A percentile compares a stretch with the other conserved stretches of the same genome.
Evolutionary conservation across 2,113 vertebrate genomes (phyloP).

Genomic region (Callipepla squamata): DNA sequence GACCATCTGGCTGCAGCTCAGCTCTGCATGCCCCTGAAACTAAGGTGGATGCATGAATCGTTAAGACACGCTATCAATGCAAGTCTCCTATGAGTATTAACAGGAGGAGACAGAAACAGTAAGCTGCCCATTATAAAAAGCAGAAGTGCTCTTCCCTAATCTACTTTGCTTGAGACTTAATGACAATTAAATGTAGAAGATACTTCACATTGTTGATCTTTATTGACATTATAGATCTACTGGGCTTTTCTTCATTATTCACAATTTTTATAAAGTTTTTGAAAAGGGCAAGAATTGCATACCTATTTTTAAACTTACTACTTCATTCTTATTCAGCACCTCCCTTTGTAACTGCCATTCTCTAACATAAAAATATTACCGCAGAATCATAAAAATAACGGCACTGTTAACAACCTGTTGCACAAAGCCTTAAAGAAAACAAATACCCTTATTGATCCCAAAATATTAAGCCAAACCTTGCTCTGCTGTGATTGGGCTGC

Average conservation of each 20-base stretch:
- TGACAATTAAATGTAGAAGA: background rate
- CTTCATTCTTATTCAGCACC: background rate
- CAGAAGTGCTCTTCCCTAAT: background rate
- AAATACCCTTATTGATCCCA: background rate
- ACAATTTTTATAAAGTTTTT: background rate
- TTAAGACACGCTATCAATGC: background rate
- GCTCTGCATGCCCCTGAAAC: background rate
- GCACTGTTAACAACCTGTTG: background rate
- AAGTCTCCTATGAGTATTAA: background rate
- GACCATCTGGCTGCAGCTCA: constrained; percentile 51
- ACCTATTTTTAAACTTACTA: background rate
- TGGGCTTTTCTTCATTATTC: background rate
- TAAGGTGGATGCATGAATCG: constrained; percentile 5
- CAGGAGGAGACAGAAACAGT: constrained; percentile 1
- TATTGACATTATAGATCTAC: background rate
- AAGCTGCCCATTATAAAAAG: constrained; percentile 12
- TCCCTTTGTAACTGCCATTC: background rate
- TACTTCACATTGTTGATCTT: background rate
- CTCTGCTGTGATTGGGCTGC: background rate
- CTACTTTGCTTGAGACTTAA: background rate
- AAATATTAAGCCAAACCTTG: background rate
- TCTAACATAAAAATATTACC: background rate
- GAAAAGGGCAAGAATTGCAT: background rate
- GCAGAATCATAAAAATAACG: background rate
- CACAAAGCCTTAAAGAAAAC: background rate